A percentile compares a stretch with the other conserved stretches of the same genome.
phyloP scores from a whole-genome alignment of 2,888 invertebrate genomes.

The Dichetophora obliterata region DNA sequence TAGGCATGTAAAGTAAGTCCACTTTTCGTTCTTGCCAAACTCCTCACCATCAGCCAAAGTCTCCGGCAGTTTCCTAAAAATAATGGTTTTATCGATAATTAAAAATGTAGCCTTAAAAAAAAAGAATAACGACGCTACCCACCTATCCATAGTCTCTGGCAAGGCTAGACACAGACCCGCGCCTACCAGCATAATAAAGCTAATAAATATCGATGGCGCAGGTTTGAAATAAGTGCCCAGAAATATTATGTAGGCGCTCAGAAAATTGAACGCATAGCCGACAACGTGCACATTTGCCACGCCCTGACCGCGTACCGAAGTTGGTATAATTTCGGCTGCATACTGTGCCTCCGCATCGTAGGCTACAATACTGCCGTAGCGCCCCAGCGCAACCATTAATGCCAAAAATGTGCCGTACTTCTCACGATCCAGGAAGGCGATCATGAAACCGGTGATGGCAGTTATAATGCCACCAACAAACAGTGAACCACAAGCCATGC shows the following conservation, averaged over 20 bases:
- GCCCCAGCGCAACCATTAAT: conserved; percentile 70
- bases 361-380: conserved; percentile 73
- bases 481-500: conserved; percentile 71
- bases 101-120: not conserved
- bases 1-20: conserved; percentile 70
- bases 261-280: conserved; percentile 73
- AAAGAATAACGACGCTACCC: conserved; percentile 33
- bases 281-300: conserved; percentile 74
- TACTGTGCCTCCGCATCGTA: conserved; percentile 76
- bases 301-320: conserved; percentile 74
- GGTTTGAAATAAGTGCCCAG: conserved; percentile 68
- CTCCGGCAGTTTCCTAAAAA: conserved; percentile 71
- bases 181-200: conserved; percentile 70
- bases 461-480: conserved; percentile 72
- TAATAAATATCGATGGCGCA: conserved; percentile 72
- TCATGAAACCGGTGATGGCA: conserved; percentile 69
- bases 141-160: conserved; percentile 73
- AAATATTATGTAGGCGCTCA: conserved; percentile 72
- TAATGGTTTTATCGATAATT: conserved; percentile 31
- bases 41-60: conserved; percentile 73
- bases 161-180: conserved; percentile 72
- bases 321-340: conserved; percentile 75
- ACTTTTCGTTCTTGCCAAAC: conserved; percentile 72
- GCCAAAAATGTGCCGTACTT: conserved; percentile 67
- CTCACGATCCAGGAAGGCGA: conserved; percentile 61